Evolutionary conservation across 1,140 invertebrate species (phyloP).

Genomic region (Apis dorsata): DNA sequence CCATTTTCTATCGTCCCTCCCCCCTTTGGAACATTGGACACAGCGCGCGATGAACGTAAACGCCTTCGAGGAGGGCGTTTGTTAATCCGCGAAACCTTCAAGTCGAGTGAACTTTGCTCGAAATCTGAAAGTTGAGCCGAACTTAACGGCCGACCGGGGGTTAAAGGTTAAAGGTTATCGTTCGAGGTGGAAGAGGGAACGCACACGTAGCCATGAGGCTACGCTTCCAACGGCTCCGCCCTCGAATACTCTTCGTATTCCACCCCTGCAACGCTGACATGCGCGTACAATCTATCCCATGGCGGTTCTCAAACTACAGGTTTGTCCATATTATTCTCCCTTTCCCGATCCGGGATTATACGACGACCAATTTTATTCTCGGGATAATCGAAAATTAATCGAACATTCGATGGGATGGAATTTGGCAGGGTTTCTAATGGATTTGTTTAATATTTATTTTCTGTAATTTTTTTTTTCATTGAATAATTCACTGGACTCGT

Average conservation of each 20-base stretch:
- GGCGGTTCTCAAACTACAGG: slow-evolving; percentile 54
- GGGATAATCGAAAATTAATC: slow-evolving; percentile 23
- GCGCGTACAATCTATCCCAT: slow-evolving; percentile 49
- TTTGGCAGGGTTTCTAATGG: not conserved
- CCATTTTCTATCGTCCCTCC: not conserved
- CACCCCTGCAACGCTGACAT: slow-evolving; percentile 57
- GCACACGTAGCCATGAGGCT: slow-evolving; percentile 59
- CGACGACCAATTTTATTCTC: slow-evolving; percentile 23
- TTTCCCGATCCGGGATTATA: slow-evolving; percentile 13
- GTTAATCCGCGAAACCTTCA: slow-evolving; percentile 60
- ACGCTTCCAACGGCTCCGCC: slow-evolving; percentile 45
- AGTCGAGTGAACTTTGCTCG: slow-evolving; percentile 62
- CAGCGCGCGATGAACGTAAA: slow-evolving; percentile 51
- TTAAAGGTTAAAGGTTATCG: slow-evolving; percentile 65
- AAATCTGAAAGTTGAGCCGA: slow-evolving; percentile 52
- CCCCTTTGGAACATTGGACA: not conserved
- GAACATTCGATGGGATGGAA: not conserved
- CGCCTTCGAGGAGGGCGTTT: slow-evolving; percentile 22
- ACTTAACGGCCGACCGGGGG: slow-evolving; percentile 61
- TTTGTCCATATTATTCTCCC: too few species aligned
- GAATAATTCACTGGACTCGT: too few species aligned
- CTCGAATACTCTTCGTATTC: slow-evolving; percentile 45
- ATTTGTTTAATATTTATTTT: too few species aligned
- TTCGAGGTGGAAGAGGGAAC: slow-evolving; percentile 55
- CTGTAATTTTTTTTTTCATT: too few species aligned